Evolutionary conservation across 2,113 vertebrate species (phyloP).

Genomic region (Stigmatopora argus): DNA sequence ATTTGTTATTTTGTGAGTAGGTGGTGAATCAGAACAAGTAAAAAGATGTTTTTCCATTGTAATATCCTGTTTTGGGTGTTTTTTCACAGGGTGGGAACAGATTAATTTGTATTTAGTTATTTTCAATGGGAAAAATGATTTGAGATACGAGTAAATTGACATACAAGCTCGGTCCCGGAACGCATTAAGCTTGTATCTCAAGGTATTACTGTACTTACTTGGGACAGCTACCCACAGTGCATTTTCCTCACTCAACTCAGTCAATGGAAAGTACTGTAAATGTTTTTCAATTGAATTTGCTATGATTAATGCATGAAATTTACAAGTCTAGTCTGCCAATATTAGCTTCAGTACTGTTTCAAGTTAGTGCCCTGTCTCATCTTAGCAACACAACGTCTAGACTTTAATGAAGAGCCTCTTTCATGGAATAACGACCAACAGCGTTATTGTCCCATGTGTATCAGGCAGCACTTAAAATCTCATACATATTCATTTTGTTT

Average conservation of each 20-base stretch:
- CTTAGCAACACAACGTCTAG: conserved; percentile 11
- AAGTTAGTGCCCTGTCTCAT: conserved; percentile 15
- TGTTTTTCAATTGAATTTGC: neutral
- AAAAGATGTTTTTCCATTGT: too few relatives aligned
- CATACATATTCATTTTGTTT: conserved; percentile 7
- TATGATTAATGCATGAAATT: neutral
- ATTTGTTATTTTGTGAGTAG: too few relatives aligned
- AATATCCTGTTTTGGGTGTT: too few relatives aligned
- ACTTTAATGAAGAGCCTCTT: conserved; percentile 2
- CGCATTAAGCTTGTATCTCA: too few relatives aligned
- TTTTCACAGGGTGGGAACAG: too few relatives aligned
- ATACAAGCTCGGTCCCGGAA: too few relatives aligned
- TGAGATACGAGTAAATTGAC: too few relatives aligned
- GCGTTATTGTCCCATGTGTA: neutral
- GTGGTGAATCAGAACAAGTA: too few relatives aligned
- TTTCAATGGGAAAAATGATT: too few relatives aligned
- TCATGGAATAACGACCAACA: neutral
- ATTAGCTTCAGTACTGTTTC: conserved; percentile 5
- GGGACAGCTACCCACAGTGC: neutral
- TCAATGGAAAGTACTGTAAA: neutral
- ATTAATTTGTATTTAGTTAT: too few relatives aligned
- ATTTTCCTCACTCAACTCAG: neutral
- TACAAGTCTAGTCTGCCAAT: neutral
- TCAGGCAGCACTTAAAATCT: conserved; percentile 9
- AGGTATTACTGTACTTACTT: neutral